Conservation (phyloP, 2,797 vertebrate genomes). For the Arnoldichthys spilopterus region DNA sequence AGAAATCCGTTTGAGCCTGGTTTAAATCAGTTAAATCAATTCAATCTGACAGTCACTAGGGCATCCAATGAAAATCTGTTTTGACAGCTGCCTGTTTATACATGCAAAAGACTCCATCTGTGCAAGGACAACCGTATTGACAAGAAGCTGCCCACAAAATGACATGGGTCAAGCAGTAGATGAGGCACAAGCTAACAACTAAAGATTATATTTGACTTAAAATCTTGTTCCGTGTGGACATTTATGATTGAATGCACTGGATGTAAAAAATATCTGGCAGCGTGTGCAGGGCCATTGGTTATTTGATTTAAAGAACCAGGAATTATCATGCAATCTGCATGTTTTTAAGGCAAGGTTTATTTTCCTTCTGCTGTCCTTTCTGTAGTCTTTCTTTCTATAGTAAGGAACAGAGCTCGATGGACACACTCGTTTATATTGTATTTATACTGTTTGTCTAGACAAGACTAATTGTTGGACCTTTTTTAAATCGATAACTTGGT, state of each 20-base stretch:
- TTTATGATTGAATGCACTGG: conserved; percentile 6
- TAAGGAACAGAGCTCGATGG: no score
- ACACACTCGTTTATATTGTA: no score
- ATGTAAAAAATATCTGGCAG: not conserved
- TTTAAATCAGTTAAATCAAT: conserved; percentile 51
- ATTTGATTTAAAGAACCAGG: not conserved
- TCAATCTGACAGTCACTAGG: conserved; percentile 12
- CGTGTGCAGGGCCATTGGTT: not conserved
- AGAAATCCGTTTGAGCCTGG: conserved; percentile 34
- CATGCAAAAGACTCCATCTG: conserved; percentile 46
- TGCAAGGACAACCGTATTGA: conserved; percentile 52
- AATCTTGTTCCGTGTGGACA: conserved; percentile 21
- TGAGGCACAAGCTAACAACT: conserved; percentile 37
- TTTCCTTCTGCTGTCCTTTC: no score
- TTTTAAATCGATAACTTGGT: no score
- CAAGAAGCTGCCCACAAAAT: conserved; percentile 35
- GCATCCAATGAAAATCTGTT: conserved; percentile 49
- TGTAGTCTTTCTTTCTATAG: no score
- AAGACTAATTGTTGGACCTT: no score
- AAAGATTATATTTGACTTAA: conserved; percentile 44
- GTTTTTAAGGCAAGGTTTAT: no score
- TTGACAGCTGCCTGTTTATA: conserved; percentile 57
- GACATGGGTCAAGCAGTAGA: conserved; percentile 49
- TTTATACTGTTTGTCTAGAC: no score
- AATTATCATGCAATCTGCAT: no score